Conservation (phyloP, 2,888 invertebrate genomes). For the Bruchidius siliquastri region DNA sequence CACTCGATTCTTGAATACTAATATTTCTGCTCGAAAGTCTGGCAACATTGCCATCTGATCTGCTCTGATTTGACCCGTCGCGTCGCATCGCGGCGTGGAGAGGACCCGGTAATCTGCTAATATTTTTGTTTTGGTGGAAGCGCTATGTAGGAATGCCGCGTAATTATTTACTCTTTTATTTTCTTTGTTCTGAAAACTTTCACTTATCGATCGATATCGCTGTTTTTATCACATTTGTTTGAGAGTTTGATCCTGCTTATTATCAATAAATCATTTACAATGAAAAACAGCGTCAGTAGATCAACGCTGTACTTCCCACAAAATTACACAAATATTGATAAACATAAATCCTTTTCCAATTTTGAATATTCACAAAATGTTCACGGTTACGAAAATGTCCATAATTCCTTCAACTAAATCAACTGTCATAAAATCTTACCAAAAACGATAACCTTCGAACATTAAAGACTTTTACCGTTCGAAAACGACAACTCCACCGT, state of each 20-base stretch:
- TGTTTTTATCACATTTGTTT: not conserved
- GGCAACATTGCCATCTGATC: not conserved
- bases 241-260: not conserved
- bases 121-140: not conserved
- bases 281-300: no score
- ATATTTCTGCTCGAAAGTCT: not conserved
- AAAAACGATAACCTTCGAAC: no score
- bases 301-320: no score
- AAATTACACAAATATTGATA: no score
- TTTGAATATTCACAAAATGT: no score
- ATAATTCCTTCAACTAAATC: no score
- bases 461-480: no score
- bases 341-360: no score
- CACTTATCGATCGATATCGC: not conserved
- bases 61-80: not conserved
- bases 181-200: not conserved
- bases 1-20: not conserved
- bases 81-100: no score
- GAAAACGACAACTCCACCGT: no score
- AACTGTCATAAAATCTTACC: no score
- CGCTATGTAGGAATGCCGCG: not conserved
- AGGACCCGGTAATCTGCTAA: not conserved
- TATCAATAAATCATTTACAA: not conserved
- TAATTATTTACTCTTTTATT: not conserved
- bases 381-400: no score